These are phyloP conservation scores for Murina feae DNA, from an alignment of 2,113 vertebrate genomes.

Conservation along the genomic window DNA sequence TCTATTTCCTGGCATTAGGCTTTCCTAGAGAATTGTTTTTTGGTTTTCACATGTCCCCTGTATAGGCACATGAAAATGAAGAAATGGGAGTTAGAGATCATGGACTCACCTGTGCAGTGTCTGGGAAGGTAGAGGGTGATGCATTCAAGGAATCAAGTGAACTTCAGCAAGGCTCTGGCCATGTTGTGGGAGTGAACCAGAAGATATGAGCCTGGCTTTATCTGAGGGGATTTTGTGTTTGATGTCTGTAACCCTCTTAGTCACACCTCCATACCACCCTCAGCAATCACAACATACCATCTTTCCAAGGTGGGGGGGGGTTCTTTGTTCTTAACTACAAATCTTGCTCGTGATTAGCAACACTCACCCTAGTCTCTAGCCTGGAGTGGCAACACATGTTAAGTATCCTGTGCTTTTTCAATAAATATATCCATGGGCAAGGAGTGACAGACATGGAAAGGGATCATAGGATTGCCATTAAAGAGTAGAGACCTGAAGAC, in stretches of 20 bases:
- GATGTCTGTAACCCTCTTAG: not conserved
- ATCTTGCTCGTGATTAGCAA: fast-evolving
- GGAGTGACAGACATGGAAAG: not conserved
- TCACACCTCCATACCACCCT: not conserved
- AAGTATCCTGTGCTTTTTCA: not conserved
- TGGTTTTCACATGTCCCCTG: not conserved
- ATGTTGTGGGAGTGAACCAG: fast-evolving
- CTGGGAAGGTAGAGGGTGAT: not conserved
- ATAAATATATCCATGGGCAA: not conserved
- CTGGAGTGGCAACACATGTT: not conserved
- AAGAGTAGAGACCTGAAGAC: fast-evolving
- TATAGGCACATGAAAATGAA: not conserved
- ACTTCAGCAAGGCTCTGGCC: not conserved
- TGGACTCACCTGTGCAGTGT: not conserved
- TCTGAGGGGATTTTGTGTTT: not conserved
- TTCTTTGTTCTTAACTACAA: not conserved
- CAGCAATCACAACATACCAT: not conserved
- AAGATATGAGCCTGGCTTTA: fast-evolving
- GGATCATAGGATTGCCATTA: not conserved
- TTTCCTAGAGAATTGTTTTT: not conserved
- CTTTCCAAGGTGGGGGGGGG: not conserved
- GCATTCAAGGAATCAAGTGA: not conserved
- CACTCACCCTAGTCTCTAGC: not conserved
- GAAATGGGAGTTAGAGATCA: not conserved
- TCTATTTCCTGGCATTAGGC: not conserved